Evolutionary conservation across 53 echinoderm and acorn worm species (phyloP).

Genomic region (Luidia sarsii): DNA sequence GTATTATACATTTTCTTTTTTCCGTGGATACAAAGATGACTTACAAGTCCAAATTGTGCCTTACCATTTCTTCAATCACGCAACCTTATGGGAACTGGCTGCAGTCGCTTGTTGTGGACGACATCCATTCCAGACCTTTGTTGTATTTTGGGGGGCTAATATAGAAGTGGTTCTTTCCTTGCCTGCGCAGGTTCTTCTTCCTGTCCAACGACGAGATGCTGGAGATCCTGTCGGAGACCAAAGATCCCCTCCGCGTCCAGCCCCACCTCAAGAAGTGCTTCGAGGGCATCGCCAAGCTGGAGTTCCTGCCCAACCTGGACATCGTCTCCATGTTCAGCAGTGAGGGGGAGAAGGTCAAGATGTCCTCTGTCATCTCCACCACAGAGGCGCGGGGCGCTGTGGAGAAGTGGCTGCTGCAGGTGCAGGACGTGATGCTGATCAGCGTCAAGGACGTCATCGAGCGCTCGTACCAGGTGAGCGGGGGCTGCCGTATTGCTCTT

Average conservation of each 20-base stretch:
- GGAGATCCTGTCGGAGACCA: slow-evolving; percentile 98
- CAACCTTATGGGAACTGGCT: no score
- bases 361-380: slow-evolving; percentile 86
- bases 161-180: no score
- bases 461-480: slow-evolving; percentile 41
- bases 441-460: slow-evolving; percentile 98
- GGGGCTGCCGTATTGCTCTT: no score
- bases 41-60: no score
- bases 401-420: slow-evolving; percentile 98
- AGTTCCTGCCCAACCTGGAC: slow-evolving; percentile 85
- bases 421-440: slow-evolving; percentile 95
- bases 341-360: slow-evolving; percentile 92
- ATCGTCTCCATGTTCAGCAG: slow-evolving; percentile 95
- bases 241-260: slow-evolving; percentile 96
- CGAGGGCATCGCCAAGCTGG: slow-evolving; percentile 96
- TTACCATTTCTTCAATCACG: no score
- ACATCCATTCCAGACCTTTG: no score
- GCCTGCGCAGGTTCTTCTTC: slow-evolving; percentile 98
- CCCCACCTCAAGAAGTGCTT: slow-evolving; percentile 99
- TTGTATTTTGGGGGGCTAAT: no score
- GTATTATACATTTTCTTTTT: no score
- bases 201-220: slow-evolving; percentile 99
- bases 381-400: slow-evolving; percentile 96
- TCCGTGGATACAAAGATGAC: no score
- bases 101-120: no score